Evolutionary conservation across 1,140 invertebrate genomes (phyloP), one percentile per base, ranked within the genome.

Genomic region (Lycorma delicatula): DNA sequence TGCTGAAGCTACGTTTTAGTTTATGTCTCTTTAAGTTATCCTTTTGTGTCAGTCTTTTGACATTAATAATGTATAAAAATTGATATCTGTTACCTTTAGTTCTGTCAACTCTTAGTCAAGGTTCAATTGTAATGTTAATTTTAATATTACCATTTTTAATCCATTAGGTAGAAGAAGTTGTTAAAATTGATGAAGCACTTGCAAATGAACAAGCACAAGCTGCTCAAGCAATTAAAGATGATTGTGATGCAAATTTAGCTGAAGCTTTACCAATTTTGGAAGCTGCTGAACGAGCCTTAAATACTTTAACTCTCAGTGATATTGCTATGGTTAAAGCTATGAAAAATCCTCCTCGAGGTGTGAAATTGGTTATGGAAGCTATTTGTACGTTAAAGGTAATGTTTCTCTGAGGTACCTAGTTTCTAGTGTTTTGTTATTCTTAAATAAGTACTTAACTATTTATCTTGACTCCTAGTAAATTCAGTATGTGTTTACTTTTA

Each of bases 241-340:
- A 98, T 68, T 98, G 95, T 70, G 94, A 98, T 72, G 85, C 86
- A 46, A 89, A 97, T 70, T 77, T 99, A 61, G 87, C 89, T 0
- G 90, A 94, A 71, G 95, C 93, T 0, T 84, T 97, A 75, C 95
- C 96, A 0, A 91, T 94, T 57, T 75, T 98, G 50, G 87, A 94
- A 67, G 78, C 84, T n/a, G 95, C 97, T 13, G 74, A 95, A 60
- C 79, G 82, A 1, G 93, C 95, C 3, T 74, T 99, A 1, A 89
- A 97, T 65, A 96, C 93, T 0, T 76, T 98, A 3, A 97, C 93
- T 34, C 83, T 86, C 3, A 78, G 85, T 16, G 96, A 99, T 73
- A 95, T 99, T 50, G 89, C 91, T 26, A 81, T 95, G 41, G 90
- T 99, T 3, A 97, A 96, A 77, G 87, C 93, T 1, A 98, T 98